Conservation (phyloP, 2,797 vertebrate genomes). For the Parauchenoglanis ngamensis region DNA sequence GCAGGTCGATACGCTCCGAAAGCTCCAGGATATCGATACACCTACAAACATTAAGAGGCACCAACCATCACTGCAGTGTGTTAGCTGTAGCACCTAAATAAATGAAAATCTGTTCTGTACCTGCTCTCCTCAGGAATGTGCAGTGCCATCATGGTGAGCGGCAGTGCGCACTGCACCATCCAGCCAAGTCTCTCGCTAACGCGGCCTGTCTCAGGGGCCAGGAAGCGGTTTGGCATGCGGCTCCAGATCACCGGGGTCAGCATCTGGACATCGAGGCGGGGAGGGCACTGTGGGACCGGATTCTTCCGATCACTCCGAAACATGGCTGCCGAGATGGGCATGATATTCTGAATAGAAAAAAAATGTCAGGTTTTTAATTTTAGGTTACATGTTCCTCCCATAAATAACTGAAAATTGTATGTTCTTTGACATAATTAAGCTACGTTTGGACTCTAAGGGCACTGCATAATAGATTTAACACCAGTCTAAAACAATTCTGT, state of each 20-base stretch:
- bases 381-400: not conserved
- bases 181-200: slow-evolving; percentile 85
- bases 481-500: not conserved
- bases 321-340: slow-evolving; percentile 95
- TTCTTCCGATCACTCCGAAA: slow-evolving; percentile 92
- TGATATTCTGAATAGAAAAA: slow-evolving; percentile 83
- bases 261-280: slow-evolving; percentile 84
- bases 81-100: not conserved
- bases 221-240: slow-evolving; percentile 90
- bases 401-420: not conserved
- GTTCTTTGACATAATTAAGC: not conserved
- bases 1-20: slow-evolving; percentile 82
- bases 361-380: not conserved
- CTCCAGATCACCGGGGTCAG: slow-evolving; percentile 92
- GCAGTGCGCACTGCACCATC: slow-evolving; percentile 84
- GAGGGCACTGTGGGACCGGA: slow-evolving; percentile 88
- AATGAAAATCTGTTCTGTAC: slow-evolving; percentile 60
- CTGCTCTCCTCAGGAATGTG: slow-evolving; percentile 94
- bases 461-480: not conserved
- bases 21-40: slow-evolving; percentile 94
- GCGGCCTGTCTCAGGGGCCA: slow-evolving; percentile 78
- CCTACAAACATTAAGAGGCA: slow-evolving; percentile 61
- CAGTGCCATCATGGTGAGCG: slow-evolving; percentile 91
- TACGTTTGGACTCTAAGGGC: not conserved
- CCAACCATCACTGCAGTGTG: not conserved